These are phyloP conservation scores for Chrysolina oricalcia DNA, from an alignment of 2,888 invertebrate species.

Conservation along the genomic window DNA sequence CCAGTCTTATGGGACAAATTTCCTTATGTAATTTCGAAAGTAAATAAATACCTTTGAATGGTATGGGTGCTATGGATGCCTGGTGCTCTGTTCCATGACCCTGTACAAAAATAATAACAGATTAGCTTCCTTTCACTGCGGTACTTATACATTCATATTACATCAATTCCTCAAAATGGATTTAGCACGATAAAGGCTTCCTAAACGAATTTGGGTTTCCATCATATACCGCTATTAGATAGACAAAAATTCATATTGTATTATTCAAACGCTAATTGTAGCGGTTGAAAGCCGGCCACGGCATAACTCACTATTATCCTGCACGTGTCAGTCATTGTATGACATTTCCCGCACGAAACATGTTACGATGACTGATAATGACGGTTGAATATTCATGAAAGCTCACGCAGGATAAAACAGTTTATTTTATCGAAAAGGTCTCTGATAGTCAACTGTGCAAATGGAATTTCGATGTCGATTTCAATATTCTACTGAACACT, in stretches of 20 bases:
- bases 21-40: too few species aligned
- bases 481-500: too few species aligned
- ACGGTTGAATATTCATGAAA: conserved; percentile 12
- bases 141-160: background rate
- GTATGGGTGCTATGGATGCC: too few species aligned
- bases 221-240: background rate
- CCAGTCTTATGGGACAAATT: too few species aligned
- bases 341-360: conserved; percentile 13
- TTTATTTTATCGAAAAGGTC: background rate
- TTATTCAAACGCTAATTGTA: conserved; percentile 1
- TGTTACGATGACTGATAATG: conserved; percentile 15
- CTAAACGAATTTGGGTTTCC: background rate
- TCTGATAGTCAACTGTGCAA: too few species aligned
- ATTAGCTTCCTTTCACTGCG: too few species aligned
- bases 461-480: too few species aligned
- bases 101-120: too few species aligned
- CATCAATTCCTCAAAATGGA: background rate
- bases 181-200: background rate
- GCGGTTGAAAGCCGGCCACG: conserved; percentile 3
- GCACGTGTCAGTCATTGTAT: conserved; percentile 10
- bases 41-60: too few species aligned
- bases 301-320: conserved; percentile 4
- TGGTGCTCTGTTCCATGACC: background rate
- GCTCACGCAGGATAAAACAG: conserved; percentile 4
- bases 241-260: background rate